Base-by-base conservation (phyloP, 92 coral and sea anemone species). In the Phenganax subtilis region DNA sequence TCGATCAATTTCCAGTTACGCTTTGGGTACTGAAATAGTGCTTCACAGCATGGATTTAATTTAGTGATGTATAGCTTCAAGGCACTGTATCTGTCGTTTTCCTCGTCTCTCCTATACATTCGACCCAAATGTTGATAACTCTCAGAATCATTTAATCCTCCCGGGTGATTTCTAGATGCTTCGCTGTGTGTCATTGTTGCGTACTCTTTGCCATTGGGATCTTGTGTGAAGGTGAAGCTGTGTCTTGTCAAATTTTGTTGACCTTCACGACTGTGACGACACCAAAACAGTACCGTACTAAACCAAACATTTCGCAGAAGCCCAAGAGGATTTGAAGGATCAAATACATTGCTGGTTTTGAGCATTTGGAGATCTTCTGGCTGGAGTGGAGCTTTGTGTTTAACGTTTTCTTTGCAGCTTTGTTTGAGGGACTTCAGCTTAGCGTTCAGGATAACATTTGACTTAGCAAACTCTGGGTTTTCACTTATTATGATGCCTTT, bases 121-220 rank as follows among this genome's bases (percentile, higher is more conserved):
- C 91, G 11, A 7, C 84, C 89, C 12, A 28, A 8, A 28, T 90
- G 83, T 71, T 83, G 86, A 0, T 16, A 52, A 80, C 88, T 85
- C 9, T 67, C 30, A 14, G 25, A 59, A 67, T 83, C 84, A 54
- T 83, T 67, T 25, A 75, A 31, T 8, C 89, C 88, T 20, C 87
- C 87, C 6, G 84, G 89, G 57, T 82, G 87, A 51, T 82, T 88
- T 88, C 86, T 88, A n/a, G 81, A 57, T 10, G 78, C 62, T 30
- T 86, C 89, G 72, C 80, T 71, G 79, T 88, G 85, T 0, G 89
- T 55, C 87, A 85, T 86, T 15, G 86, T 80, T 44, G 71, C 89
- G 59, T 81, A 88, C 44, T 78, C 71, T 55, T 84, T 70, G 56
- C 87, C 82, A 30, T 10, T 77, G 28, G 84, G 77, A 15, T 89